Conservation (phyloP, 2,797 vertebrate species). For the Hypotaenidia okinawae region DNA sequence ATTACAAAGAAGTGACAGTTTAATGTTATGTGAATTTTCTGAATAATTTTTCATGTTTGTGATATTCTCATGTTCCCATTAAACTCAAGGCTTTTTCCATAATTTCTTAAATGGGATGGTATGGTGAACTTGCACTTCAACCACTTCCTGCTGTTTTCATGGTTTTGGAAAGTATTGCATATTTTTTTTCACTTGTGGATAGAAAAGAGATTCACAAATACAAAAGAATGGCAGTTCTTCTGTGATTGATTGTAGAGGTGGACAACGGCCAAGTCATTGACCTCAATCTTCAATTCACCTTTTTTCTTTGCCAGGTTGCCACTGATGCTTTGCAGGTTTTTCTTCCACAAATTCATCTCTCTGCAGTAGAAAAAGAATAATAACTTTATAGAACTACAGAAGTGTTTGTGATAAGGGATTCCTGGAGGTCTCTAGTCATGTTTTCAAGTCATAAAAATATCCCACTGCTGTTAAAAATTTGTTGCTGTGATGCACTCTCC, state of each 20-base stretch:
- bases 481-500: neutral
- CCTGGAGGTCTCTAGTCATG: neutral
- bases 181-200: neutral
- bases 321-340: slow-evolving; percentile 84
- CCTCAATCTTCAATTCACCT: slow-evolving; percentile 82
- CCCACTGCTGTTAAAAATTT: neutral
- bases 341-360: slow-evolving; percentile 77
- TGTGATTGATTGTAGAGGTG: neutral
- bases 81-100: neutral
- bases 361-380: neutral
- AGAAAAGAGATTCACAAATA: neutral
- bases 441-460: neutral
- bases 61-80: neutral
- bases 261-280: slow-evolving; percentile 75
- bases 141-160: neutral
- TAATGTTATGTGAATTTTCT: neutral
- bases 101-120: neutral
- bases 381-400: neutral
- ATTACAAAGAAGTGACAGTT: neutral
- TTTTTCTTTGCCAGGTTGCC: slow-evolving; percentile 87
- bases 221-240: neutral
- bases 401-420: neutral
- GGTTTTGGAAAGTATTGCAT: neutral
- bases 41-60: neutral
- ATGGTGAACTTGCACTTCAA: neutral